Base-by-base conservation (phyloP, 2,888 invertebrate species). In the Patella depressa region DNA sequence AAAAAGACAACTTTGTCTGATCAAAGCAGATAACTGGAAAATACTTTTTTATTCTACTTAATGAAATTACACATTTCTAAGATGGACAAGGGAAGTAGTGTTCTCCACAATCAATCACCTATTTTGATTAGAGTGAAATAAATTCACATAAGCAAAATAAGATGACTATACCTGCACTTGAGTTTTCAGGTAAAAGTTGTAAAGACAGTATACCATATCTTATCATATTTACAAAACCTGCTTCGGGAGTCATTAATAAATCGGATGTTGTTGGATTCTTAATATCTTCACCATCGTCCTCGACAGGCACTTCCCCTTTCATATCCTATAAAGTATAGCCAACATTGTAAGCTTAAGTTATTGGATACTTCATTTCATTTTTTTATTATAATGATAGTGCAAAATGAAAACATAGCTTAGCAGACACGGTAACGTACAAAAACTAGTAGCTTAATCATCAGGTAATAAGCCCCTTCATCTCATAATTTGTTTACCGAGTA, bases 141-240 rank as follows among this genome's bases (percentile, higher is more conserved):
- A 9, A 59, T 14, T 34, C n/a, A 24, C 5, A 15, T 3, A 55
- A 73, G 55, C 14, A 17, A 55, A 74, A 74, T 19, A 19, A 14
- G 17, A 29, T 15, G 1, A 7, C 92, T 93, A 92, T 92, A 95
- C 95, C 95, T 87, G 95, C 94, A 91, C 94, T 94, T 85, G 95
- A 95, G 89, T 95, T 94, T 89, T 95, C 95, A 17, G 96, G 96
- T 79, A 96, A 92, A 76, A 96, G 92, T 78, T 95, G 94, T 75
- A 95, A 92, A 5, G 95, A 95, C 80, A 96, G 92, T 92, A 96
- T 94, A 45, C 95, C 96, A 90, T 95, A 95, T 81, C 95, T 92
- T 59, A 96, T 91, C 94, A 96, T 94, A 91, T 95, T 95, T 77
- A 96, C 94, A 90, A 96, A 94, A 88, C 94, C 94, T 53, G 94